phyloP scores from a whole-genome alignment of 2,797 vertebrate species.

The Tokudaia tokunoshimensis region DNA sequence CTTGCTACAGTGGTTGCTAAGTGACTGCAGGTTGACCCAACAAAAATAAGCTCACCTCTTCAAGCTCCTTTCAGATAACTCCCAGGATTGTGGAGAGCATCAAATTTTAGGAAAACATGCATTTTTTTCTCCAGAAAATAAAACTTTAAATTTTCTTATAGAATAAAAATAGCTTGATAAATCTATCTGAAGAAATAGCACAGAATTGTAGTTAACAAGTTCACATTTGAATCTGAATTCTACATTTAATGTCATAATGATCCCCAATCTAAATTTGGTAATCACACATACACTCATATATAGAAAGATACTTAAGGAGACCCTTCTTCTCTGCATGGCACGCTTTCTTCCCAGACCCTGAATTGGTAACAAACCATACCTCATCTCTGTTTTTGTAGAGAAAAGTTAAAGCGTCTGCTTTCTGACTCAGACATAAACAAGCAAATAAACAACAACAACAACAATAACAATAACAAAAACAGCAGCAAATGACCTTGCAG shows the following conservation, averaged over 20 bases:
- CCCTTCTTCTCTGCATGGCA: too few relatives aligned
- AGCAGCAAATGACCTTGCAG: too few relatives aligned
- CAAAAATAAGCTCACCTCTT: slow-evolving; percentile 68
- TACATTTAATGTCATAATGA: not conserved
- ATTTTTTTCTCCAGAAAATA: slow-evolving; percentile 60
- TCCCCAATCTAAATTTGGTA: not conserved
- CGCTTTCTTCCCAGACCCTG: too few relatives aligned
- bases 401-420: too few relatives aligned
- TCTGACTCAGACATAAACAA: too few relatives aligned
- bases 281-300: not conserved
- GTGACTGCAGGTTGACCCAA: slow-evolving; percentile 41
- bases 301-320: not conserved
- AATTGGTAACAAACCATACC: too few relatives aligned
- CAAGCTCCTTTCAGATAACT: slow-evolving; percentile 72
- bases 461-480: too few relatives aligned
- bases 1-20: not conserved
- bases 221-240: not conserved
- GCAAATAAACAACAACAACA: too few relatives aligned
- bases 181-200: not conserved
- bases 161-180: not conserved
- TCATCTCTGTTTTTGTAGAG: too few relatives aligned
- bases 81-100: slow-evolving; percentile 52
- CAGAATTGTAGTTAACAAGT: not conserved
- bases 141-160: slow-evolving; percentile 38
- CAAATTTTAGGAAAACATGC: slow-evolving; percentile 62